These are phyloP conservation scores for Hofmannophila pseudospretella DNA, from an alignment of 2,888 invertebrate species.

Conservation along the genomic window DNA sequence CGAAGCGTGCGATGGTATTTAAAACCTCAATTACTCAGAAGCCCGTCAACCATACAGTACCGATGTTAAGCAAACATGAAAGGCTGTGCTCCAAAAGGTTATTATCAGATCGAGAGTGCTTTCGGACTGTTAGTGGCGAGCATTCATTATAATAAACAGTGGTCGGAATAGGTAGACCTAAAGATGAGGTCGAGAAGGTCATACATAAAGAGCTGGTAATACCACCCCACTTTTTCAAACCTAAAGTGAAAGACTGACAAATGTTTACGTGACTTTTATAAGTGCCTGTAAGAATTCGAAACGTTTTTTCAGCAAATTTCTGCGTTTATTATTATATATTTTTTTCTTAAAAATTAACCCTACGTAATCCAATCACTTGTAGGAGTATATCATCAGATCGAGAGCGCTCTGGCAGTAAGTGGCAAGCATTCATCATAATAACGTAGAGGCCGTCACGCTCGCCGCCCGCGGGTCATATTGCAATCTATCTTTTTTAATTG, in stretches of 20 bases:
- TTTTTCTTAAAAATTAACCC: no score
- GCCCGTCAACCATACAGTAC: slow-evolving; percentile 45
- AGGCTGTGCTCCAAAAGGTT: slow-evolving; percentile 35
- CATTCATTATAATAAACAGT: slow-evolving; percentile 69
- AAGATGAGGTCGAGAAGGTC: no score
- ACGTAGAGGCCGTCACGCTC: slow-evolving; percentile 66
- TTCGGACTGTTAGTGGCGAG: slow-evolving; percentile 16
- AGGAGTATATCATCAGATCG: slow-evolving; percentile 68
- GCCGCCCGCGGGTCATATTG: slow-evolving; percentile 69
- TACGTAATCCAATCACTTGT: no score
- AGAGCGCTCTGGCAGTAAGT: slow-evolving; percentile 57
- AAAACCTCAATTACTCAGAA: slow-evolving; percentile 58
- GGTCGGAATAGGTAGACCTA: no score
- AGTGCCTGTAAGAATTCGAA: no score
- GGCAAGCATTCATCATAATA: slow-evolving; percentile 68
- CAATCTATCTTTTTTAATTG: slow-evolving; percentile 76
- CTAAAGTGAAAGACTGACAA: no score
- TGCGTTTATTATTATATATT: no score
- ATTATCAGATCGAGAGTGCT: slow-evolving; percentile 66
- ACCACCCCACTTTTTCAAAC: no score
- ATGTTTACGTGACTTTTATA: no score
- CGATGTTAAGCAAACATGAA: slow-evolving; percentile 59
- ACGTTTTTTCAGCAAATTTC: no score
- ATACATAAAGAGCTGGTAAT: no score
- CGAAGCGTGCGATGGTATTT: slow-evolving; percentile 27